Base-by-base conservation (phyloP, 2,888 invertebrate species). In the Drosophila aldrichi region DNA sequence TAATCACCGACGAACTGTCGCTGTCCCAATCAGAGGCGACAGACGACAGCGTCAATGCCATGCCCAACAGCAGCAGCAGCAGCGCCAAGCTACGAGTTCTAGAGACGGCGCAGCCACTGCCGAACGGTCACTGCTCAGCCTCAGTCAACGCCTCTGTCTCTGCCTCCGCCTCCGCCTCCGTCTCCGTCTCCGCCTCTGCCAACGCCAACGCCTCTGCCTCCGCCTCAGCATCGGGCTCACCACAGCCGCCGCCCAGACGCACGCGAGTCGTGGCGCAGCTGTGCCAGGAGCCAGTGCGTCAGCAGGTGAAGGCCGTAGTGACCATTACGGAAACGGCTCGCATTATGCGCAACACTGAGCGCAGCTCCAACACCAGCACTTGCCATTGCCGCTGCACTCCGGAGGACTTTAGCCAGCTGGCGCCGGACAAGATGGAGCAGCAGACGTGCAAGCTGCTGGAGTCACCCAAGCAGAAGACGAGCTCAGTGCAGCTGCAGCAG, bases 311-410 rank as follows among this genome's bases (percentile, higher is more conserved):
- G 59, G 88, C 86, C 22, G 76, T 83, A 22, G 83, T 89, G 4
- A 90, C 88, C 32, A 74, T 88, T 2, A 87, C 91, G 10, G 91
- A 91, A 66, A 90, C 91, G 5, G 91, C 92, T 0, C 75, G 89
- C 29, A 76, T 91, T 0, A 82, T 90, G 55, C 66, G 88, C 2
- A 88, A 77, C 54, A 68, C 40, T n/a, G 77, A 80, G 1, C 64
- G 71, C 25, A 61, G 38, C 34, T 22, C 40, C 40, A 54, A 29
- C 4, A 1, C 20, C 16, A 63, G 51, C 3, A 65, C 91, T 40
- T 93, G 93, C 66, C 87, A 91, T n/a, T 93, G 93, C 64, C 90
- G 93, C 63, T 93, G 93, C 63, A 88, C 88, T 1, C 92, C 93
- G 18, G 92, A 91, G 46, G 93, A 93, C 52, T 93, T 93, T 36